Evolutionary conservation across 2,113 vertebrate genomes (phyloP).

Genomic region (Zosterops borbonicus): DNA sequence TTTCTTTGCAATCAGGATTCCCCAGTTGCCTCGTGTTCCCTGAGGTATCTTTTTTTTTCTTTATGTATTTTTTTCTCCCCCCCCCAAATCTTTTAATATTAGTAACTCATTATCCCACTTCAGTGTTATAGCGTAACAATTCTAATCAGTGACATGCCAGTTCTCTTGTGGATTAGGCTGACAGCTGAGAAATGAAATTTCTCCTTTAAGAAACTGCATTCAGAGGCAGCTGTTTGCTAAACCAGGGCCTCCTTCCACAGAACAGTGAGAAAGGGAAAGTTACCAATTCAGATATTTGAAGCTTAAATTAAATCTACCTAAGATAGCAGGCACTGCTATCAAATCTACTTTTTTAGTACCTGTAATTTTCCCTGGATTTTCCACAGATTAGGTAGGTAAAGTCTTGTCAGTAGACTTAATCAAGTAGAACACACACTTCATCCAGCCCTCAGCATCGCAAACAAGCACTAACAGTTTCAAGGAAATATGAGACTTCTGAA

Average conservation of each 20-base stretch:
- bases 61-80: not conserved
- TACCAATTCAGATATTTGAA: not conserved
- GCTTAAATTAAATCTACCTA: not conserved
- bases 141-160: not conserved
- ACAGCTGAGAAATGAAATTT: not conserved
- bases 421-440: not conserved
- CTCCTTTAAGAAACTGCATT: not conserved
- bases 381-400: not conserved
- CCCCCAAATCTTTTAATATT: not conserved
- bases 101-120: not conserved
- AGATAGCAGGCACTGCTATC: not conserved
- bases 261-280: not conserved
- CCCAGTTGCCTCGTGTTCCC: not conserved
- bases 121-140: fast-evolving
- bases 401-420: not conserved
- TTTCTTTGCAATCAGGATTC: not conserved
- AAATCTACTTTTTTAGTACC: not conserved
- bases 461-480: not conserved
- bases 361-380: not conserved
- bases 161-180: not conserved
- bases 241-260: not conserved
- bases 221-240: not conserved
- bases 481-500: not conserved
- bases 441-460: not conserved
- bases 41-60: not conserved